Conservation (phyloP, 2,888 invertebrate genomes). For the Heliconius erato region DNA sequence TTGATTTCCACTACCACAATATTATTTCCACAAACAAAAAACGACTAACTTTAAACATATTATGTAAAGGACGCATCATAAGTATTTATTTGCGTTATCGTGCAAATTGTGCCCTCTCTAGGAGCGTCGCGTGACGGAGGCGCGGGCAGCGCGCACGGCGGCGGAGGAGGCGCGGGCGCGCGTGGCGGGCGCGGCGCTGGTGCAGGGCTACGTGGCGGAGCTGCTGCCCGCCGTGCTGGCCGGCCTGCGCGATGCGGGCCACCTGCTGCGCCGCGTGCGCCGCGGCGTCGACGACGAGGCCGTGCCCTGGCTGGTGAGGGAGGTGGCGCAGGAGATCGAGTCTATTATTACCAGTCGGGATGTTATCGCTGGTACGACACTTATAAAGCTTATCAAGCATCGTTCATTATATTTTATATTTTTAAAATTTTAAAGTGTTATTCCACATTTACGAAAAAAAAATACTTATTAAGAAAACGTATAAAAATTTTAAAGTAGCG, state of each 20-base stretch:
- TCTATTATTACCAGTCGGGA: slow-evolving; percentile 92
- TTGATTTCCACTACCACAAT: too few relatives aligned
- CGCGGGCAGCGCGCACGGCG: slow-evolving; percentile 87
- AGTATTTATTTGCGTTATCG: too few relatives aligned
- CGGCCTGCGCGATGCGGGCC: slow-evolving; percentile 91
- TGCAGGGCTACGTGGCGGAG: slow-evolving; percentile 95
- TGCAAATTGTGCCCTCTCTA: slow-evolving; percentile 54
- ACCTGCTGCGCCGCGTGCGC: slow-evolving; percentile 87
- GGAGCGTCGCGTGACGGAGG: slow-evolving; percentile 90
- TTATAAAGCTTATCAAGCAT: background rate
- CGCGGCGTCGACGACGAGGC: slow-evolving; percentile 91
- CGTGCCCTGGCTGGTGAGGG: slow-evolving; percentile 94
- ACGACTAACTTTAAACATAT: too few relatives aligned
- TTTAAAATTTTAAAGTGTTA: too few relatives aligned
- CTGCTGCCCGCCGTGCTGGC: slow-evolving; percentile 94
- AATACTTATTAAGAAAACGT: background rate
- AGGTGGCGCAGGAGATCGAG: slow-evolving; percentile 93
- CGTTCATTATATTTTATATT: background rate
- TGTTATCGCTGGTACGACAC: slow-evolving; percentile 88
- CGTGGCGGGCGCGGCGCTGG: slow-evolving; percentile 92
- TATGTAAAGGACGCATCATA: too few relatives aligned
- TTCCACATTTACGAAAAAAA: too few relatives aligned
- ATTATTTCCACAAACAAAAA: too few relatives aligned
- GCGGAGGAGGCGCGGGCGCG: slow-evolving; percentile 92
- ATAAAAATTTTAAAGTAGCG: background rate